Base-by-base conservation (phyloP, 2,888 invertebrate species). In the Chesias legatella region DNA sequence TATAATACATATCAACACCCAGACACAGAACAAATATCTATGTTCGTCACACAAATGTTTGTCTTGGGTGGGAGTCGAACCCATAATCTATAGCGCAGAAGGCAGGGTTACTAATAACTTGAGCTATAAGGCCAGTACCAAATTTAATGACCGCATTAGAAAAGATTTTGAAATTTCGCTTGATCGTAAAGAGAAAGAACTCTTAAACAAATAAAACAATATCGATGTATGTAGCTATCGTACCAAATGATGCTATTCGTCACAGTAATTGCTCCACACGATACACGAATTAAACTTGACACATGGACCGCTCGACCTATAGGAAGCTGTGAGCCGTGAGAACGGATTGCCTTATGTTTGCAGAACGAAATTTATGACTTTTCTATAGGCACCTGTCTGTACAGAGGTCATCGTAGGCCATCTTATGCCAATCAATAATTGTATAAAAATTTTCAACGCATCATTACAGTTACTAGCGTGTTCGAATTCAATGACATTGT, bases 341-440 rank as follows among this genome's bases (percentile, higher is more conserved):
- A 71, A 64, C 46, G 34, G 30, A 32, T 46, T 37, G 38, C 44
- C 44, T 38, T 44, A 39, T 48, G 45, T 48, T 49, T 34, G 48
- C 50, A 42, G 53, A 55, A 48, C 41, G 45, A 54, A 53, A 65
- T 67, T 64, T 59, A 73, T 69, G 65, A 58, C 40, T 68, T 70
- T 66, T 58, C 58, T 63, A 72, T 65, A 51, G 55, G 54, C 62
- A 63, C 58, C 57, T 60, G 60, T 46, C 59, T 40, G 17, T 43
- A 42, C 31, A 53, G 41, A 62, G 68, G 65, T 69, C 64, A 46
- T 27, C 39, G 32, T 8, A 50, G 68, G 72, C 70, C 69, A 70
- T 49, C 33, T 43, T 49, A 55, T 65, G 67, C 58, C 71, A 56
- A 58, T 75, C 65, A 70, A 59, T 47, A 42, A 52, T 52, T 60